Evolutionary conservation across 1,140 invertebrate genomes (phyloP), one percentile per base, ranked within the genome.

Genomic region (Drosophila sp.): DNA sequence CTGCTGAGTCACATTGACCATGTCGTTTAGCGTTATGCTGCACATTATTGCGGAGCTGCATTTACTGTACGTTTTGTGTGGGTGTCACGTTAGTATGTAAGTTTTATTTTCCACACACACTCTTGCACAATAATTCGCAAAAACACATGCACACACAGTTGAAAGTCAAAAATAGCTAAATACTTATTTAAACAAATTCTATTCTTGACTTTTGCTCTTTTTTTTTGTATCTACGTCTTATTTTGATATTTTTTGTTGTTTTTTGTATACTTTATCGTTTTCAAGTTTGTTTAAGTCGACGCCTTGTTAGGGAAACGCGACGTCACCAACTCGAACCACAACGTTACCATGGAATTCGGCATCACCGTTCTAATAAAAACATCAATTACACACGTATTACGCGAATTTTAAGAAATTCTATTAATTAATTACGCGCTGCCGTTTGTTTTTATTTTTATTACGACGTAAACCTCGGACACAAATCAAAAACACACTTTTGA

Each of bases 21-120:
- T 66, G 63, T 84, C 78, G 80, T 84, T 84, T 80, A 77, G 56
- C 54, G 65, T 86, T 78, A 57, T 76, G 72, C 75, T 89, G 80
- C 70, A 67, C 89, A 90, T 90, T 81, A 83, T 80, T 78, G 66
- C 80, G 82, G 70, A 72, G 78, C 78, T 90, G 89, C 89, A 90
- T 90, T 90, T 90, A 90, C 83, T 76, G 84, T 82, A 78, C 56
- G 46, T 75, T 82, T 63, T 69, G 54, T 56, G 48, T 67, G 51
- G 64, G 61, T 58, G 69, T 51, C 53, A 43, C 62, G 34, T 65
- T 50, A 36, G 51, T 72, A 51, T 72, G 45, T 66, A 43, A 58
- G 61, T 72, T 67, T 32, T 81, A 64, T 63, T 71, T 63, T 41
- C 18, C 43, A 54, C 74, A 27, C 54, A 65, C 54, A 51, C 50